phyloP scores from a whole-genome alignment of 2,113 vertebrate genomes.

The Semnornis frantzii region DNA sequence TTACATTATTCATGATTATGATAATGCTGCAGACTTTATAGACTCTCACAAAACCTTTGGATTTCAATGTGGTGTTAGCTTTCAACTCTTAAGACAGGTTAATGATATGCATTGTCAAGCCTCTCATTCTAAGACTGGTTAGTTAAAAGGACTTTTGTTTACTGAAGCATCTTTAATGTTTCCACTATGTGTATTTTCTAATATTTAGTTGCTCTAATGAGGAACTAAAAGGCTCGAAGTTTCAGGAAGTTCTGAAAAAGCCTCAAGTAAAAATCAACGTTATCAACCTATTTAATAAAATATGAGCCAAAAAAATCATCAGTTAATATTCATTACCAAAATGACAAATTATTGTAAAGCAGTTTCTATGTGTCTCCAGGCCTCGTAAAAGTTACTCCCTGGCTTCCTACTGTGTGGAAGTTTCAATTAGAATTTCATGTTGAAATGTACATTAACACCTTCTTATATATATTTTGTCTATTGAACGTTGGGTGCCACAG shows the following conservation, averaged over 20 bases:
- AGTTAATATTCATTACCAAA: conserved; percentile 58
- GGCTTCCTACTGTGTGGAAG: conserved; percentile 7
- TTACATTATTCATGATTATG: conserved; percentile 57
- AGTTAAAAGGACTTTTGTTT: not conserved
- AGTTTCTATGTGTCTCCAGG: conserved; percentile 37
- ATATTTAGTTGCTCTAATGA: conserved; percentile 4
- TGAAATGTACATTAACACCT: conserved; percentile 21
- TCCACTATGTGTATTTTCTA: conserved; percentile 35
- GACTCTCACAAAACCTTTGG: conserved; percentile 34
- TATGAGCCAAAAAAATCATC: conserved; percentile 47
- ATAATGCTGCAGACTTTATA: conserved; percentile 18
- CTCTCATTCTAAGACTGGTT: conserved; percentile 12
- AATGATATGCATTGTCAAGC: not conserved
- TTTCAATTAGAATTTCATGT: conserved; percentile 66
- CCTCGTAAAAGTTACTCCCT: conserved; percentile 14
- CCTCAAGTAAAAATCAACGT: conserved; percentile 57
- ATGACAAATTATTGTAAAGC: conserved; percentile 49
- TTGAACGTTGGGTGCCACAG: conserved; percentile 27
- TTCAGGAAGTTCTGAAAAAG: conserved; percentile 62
- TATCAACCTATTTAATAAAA: conserved; percentile 67
- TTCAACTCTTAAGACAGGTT: conserved; percentile 7
- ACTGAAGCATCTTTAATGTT: conserved; percentile 47
- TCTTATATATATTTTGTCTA: conserved; percentile 55
- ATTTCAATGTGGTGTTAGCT: not conserved
- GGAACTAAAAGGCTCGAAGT: conserved; percentile 55